Conservation (phyloP, 1,140 invertebrate genomes). For the Zaprionus tsacasi region DNA sequence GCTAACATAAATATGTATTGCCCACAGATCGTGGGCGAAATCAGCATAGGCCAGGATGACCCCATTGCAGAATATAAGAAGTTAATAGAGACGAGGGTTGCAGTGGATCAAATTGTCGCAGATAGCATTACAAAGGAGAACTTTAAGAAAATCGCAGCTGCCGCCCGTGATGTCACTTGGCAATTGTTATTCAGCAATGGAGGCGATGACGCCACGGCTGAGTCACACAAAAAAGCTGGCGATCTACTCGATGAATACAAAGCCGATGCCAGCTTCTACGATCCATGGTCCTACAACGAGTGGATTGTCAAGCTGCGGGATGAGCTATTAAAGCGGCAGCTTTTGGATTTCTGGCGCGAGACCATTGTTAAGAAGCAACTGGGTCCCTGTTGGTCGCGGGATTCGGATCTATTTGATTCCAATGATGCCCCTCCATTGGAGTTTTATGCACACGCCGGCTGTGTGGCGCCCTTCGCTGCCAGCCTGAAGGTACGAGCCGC, state of each 20-base stretch:
- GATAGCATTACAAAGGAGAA: constrained; percentile 62
- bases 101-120: constrained; percentile 60
- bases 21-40: constrained; percentile 11
- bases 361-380: constrained; percentile 61
- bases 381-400: constrained; percentile 73
- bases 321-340: constrained; percentile 58
- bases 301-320: constrained; percentile 73
- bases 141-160: constrained; percentile 46
- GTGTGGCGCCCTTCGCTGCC: constrained; percentile 67
- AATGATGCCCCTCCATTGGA: constrained; percentile 61
- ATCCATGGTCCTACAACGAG: constrained; percentile 65
- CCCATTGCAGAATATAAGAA: constrained; percentile 57
- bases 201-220: neutral
- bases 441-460: constrained; percentile 74
- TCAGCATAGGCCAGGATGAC: constrained; percentile 37
- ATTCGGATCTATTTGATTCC: constrained; percentile 71
- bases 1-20: neutral
- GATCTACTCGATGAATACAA: constrained; percentile 64
- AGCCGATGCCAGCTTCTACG: constrained; percentile 67
- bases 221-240: constrained; percentile 56
- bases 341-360: constrained; percentile 72
- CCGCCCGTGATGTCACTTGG: constrained; percentile 64
- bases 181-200: constrained; percentile 48
- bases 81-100: constrained; percentile 48
- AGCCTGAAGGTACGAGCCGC: constrained; percentile 59